A percentile compares a stretch with the other conserved stretches of the same genome.
Conservation (phyloP, 2,113 vertebrate species). For the Cariama cristata region DNA sequence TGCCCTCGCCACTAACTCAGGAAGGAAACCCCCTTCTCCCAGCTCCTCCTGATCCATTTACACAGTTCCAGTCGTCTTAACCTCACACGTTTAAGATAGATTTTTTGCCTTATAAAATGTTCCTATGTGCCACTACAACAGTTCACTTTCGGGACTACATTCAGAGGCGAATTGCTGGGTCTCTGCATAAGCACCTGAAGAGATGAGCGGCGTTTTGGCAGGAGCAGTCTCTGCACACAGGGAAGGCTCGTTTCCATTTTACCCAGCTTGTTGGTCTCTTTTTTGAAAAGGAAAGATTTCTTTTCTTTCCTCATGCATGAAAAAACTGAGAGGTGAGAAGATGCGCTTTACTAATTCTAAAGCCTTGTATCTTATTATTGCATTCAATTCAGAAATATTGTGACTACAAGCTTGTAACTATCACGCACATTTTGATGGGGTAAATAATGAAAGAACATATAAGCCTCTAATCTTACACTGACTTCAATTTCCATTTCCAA, state of each 20-base stretch:
- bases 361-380: background rate
- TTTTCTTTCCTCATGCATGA: background rate
- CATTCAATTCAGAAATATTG: background rate
- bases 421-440: background rate
- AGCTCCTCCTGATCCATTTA: background rate
- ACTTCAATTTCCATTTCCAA: slow-evolving; percentile 42
- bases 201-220: background rate
- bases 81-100: rapidly evolving
- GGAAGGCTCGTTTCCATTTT: background rate
- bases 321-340: background rate
- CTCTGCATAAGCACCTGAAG: background rate
- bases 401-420: background rate
- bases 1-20: background rate
- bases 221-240: background rate
- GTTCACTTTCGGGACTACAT: background rate
- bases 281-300: background rate
- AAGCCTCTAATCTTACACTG: slow-evolving; percentile 6
- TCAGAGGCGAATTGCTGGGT: background rate
- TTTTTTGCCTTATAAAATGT: too few species aligned
- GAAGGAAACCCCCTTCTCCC: background rate
- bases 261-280: background rate
- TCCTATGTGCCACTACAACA: rapidly evolving
- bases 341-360: background rate
- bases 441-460: background rate
- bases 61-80: background rate